A percentile compares a stretch with the other conserved stretches of the same genome.
Evolutionary conservation across 2,888 invertebrate genomes (phyloP).

Genomic region (Campaea margaritaria): DNA sequence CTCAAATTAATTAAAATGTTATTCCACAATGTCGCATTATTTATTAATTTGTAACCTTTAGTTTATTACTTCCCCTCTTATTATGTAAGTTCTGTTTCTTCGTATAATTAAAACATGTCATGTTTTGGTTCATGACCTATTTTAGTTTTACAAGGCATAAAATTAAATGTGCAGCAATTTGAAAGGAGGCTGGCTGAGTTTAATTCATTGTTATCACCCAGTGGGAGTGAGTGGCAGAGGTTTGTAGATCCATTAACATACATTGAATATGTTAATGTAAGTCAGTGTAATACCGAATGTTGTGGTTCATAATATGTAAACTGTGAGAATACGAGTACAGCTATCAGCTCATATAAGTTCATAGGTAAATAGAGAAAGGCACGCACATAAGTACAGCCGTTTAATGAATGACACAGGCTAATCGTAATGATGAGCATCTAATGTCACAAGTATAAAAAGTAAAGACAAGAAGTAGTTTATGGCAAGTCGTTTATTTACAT

Average conservation of each 20-base stretch:
- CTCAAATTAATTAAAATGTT: slow-evolving; percentile 14
- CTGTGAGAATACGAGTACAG: too few relatives aligned
- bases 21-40: slow-evolving; percentile 7
- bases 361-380: neutral
- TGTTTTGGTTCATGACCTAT: too few relatives aligned
- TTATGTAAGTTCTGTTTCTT: slow-evolving; percentile 10
- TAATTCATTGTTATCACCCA: neutral
- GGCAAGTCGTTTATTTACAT: slow-evolving; percentile 57
- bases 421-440: too few relatives aligned
- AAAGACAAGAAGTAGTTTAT: slow-evolving; percentile 31
- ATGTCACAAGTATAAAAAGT: too few relatives aligned
- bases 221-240: slow-evolving; percentile 6
- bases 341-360: neutral
- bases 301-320: neutral
- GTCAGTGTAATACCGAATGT: neutral
- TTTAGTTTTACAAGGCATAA: neutral
- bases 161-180: neutral
- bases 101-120: too few relatives aligned
- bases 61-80: slow-evolving; percentile 20
- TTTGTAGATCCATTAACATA: neutral
- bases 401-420: too few relatives aligned
- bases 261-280: neutral
- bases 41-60: slow-evolving; percentile 21
- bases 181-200: neutral
- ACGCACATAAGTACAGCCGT: too few relatives aligned